phyloP scores from a whole-genome alignment of 2,888 invertebrate genomes.

The Liposcelis brunnea region DNA sequence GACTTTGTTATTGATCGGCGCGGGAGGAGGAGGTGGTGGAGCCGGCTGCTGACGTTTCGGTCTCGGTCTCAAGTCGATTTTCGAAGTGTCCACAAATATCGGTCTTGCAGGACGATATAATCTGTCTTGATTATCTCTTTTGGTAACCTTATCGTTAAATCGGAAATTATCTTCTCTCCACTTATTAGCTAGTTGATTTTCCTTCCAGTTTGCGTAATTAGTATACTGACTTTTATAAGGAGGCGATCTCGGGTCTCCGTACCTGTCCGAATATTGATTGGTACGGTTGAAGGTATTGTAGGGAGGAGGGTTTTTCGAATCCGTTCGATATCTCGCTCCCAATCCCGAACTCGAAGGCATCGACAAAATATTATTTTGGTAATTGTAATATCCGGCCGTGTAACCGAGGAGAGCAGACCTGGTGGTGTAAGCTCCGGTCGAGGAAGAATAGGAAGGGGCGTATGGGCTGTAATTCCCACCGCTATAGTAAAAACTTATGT shows the following conservation, averaged over 20 bases:
- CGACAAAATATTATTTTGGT: too few relatives aligned
- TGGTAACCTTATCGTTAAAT: background rate
- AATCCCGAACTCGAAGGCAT: too few relatives aligned
- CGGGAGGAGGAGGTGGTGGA: background rate
- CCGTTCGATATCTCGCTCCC: too few relatives aligned
- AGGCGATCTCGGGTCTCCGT: constrained; percentile 3
- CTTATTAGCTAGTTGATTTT: background rate
- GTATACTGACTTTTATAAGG: background rate
- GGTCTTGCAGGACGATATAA: constrained; percentile 36
- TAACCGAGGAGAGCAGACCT: too few relatives aligned
- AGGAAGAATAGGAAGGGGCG: background rate
- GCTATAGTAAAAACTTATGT: constrained; percentile 38
- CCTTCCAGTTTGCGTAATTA: constrained; percentile 1
- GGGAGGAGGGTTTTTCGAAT: background rate
- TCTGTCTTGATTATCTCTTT: background rate
- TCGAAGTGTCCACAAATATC: constrained; percentile 63
- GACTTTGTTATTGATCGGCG: constrained; percentile 3
- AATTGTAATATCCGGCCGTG: too few relatives aligned
- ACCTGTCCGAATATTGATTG: background rate
- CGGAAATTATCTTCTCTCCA: background rate
- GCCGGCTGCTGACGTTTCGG: constrained; percentile 1
- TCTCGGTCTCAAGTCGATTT: constrained; percentile 55
- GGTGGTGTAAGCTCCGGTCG: constrained; percentile 16
- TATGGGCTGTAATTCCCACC: constrained; percentile 21
- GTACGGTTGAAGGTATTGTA: background rate